Evolutionary conservation across 2,797 vertebrate genomes (phyloP), one percentile per base, ranked within the genome.

Genomic region (Pteronotus mesoamericanus): DNA sequence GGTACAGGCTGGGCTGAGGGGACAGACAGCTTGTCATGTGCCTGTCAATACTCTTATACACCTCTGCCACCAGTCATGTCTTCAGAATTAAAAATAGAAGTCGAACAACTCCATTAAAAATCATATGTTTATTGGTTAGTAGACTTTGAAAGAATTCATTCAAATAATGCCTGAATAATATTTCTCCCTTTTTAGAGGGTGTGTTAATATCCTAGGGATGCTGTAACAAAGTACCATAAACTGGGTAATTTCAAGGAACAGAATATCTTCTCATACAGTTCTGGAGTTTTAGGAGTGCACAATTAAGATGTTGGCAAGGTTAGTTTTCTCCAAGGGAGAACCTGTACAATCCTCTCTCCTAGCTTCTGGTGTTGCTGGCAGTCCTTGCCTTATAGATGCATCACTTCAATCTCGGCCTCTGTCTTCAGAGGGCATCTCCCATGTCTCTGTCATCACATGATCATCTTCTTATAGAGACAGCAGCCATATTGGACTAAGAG

Each of bases 1-100:
- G 82, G 68, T 83, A 34, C 75, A 92, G 88, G 90, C 72, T 96
- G 69, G 22, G 61, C 82, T 78, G 71, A 85, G 44, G 34, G 19
- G 51, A 77, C 48, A 57, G 34, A 69, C 18, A 71, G 61, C 37
- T 79, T 7, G 29, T 87, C 80, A 12, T 14, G 29, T 74, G 84
- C 34, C 89, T 94, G 75, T 84, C 92, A 69, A 74, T 69, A 78
- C 75, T n/a, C 18, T 46, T 24, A 29, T 79, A 79, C 19, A 59
- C 66, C 18, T 59, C 77, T n/a, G 18, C 61, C 44, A 72, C 59
- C 77, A 89, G 29, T 12, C 29, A 16, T 59, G 55, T 72, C 48
- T 78, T 53, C 32, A 85, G 55, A 92, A 89, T 57, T 79, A 68
- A 88, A 84, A 64, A 91, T 51, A 55, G 22, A 48, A 71, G 44